phyloP scores from a whole-genome alignment of 2,888 invertebrate genomes.

The Drosophila gaucha region DNA sequence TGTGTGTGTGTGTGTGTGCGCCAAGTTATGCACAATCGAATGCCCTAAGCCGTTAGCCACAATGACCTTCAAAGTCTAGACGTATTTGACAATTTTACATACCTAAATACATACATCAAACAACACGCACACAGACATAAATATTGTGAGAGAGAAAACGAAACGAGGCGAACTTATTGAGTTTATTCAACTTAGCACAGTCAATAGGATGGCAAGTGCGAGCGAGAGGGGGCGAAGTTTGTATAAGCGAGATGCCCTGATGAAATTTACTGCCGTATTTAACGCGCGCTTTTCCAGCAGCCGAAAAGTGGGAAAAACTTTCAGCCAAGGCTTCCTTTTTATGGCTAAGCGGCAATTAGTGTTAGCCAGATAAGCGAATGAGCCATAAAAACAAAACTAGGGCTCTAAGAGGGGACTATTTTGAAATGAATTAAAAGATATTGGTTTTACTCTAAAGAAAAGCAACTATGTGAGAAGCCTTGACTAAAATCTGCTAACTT shows the following conservation, averaged over 20 bases:
- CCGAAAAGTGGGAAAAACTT: constrained; percentile 26
- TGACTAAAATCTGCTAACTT: background rate
- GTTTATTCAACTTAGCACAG: constrained; percentile 70
- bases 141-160: constrained; percentile 27
- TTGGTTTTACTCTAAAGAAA: background rate
- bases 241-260: constrained; percentile 1
- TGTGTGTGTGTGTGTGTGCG: constrained; percentile 6
- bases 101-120: constrained; percentile 41
- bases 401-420: background rate
- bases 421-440: constrained; percentile 9
- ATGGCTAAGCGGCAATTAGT: constrained; percentile 53
- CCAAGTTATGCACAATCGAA: constrained; percentile 25
- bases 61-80: constrained; percentile 78
- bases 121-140: constrained; percentile 30
- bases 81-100: constrained; percentile 73
- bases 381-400: constrained; percentile 18
- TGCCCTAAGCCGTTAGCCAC: constrained; percentile 55
- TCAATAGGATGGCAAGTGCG: constrained; percentile 21
- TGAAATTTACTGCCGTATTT: constrained; percentile 33
- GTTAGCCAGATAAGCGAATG: constrained; percentile 42
- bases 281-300: constrained; percentile 11
- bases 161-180: constrained; percentile 34
- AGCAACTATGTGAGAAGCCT: background rate
- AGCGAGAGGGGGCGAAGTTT: constrained; percentile 4
- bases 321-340: constrained; percentile 23